Base-by-base conservation (phyloP, 2,888 invertebrate species). In the Petrolisthes manimaculis region DNA sequence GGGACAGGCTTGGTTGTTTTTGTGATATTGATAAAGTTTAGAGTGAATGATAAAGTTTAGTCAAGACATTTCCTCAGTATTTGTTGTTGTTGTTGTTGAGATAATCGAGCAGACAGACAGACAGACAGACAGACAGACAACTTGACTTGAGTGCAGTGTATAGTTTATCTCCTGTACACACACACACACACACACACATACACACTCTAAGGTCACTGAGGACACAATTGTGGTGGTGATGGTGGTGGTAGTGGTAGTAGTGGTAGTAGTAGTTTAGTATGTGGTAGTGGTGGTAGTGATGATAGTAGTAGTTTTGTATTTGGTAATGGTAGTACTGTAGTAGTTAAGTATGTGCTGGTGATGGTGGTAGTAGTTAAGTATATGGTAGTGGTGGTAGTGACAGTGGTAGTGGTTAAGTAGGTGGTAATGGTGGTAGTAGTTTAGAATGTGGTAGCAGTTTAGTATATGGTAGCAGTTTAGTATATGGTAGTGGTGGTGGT, bases 371-470 rank as follows among this genome's bases (percentile, higher is more conserved):
- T 77, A 51, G 51, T 77, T 14, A 3, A 37, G 37, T 14, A 37
- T 37, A 51, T 21, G 37, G 77, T 77, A 77, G 37, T 77, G 37
- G 77, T 77, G 37, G 77, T 77, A 51, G 77, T 77, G 37, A 37
- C 5, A 51, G 77, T 21, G 37, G 77, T 77, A 14, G 51, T 37
- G 5, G 14, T 37, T 37, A 3, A 24, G 37, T 21, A n/a, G 1
- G 74, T 21, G 24, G 74, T 21, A n/a, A 3, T 18, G 24, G 4
- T 21, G 74, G 21, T 21, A n/a, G 74, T 21, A 61, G 61, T 9
- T 9, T 8, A 61, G 24, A 74, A 2, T 1, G 21, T 21, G 24
- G 74, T 21, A 8, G 77, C 51, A 14, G 51, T 74, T 24, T n/a
- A 24, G 21, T 21, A 24, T 24, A 2, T 8, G 51, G 14, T 51